These are phyloP conservation scores for Brotogeris chrysoptera DNA, from an alignment of 2,797 vertebrate species.

Conservation along the genomic window DNA sequence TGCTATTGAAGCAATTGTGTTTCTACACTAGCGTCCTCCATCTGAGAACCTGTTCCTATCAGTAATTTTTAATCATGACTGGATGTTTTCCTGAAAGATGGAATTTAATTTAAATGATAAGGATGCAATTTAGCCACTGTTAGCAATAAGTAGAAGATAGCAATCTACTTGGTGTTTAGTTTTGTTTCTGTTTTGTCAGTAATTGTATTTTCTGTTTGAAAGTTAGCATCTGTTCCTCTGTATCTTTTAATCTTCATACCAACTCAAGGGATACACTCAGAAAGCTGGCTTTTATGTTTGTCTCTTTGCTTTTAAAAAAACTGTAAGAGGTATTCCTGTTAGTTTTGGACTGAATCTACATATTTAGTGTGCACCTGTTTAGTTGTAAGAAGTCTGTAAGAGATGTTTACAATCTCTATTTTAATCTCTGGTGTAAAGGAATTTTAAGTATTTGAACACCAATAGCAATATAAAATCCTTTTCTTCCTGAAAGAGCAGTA, in stretches of 20 bases:
- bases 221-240: slow-evolving; percentile 29
- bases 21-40: neutral
- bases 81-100: neutral
- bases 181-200: slow-evolving; percentile 4
- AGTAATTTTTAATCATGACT: neutral
- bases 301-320: slow-evolving; percentile 14
- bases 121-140: neutral
- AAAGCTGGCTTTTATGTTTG: neutral
- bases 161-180: neutral
- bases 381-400: neutral
- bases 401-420: neutral
- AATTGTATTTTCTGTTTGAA: neutral
- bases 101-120: neutral
- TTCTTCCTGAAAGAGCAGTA: neutral
- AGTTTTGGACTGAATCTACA: neutral
- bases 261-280: neutral
- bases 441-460: neutral
- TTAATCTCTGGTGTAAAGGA: neutral
- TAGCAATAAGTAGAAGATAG: neutral
- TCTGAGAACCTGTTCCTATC: neutral
- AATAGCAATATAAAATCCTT: neutral
- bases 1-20: neutral
- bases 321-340: neutral
- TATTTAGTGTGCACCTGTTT: slow-evolving; percentile 6
- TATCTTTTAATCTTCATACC: neutral